These are phyloP conservation scores for Oncorhynchus gorbuscha DNA, from an alignment of 2,113 vertebrate species.

Conservation along the genomic window DNA sequence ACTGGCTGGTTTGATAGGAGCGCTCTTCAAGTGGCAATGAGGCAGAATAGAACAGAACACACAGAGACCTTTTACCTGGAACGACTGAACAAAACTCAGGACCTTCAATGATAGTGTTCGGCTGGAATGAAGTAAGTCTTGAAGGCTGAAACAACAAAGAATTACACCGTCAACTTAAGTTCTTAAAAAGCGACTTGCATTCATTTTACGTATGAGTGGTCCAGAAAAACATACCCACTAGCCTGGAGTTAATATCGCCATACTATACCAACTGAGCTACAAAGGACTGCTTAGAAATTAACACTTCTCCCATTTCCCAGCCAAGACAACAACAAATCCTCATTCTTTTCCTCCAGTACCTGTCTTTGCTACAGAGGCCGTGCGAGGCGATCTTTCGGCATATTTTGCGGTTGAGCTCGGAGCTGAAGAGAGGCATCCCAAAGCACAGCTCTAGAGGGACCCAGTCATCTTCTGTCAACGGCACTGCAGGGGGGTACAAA, in stretches of 20 bases:
- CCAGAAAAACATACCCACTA: no score
- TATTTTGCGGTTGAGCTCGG: conserved; percentile 91
- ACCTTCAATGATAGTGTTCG: conserved; percentile 77
- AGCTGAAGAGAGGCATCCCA: conserved; percentile 96
- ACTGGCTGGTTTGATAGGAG: no score
- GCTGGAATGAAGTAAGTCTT: conserved; percentile 77
- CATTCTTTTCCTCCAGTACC: conserved; percentile 63
- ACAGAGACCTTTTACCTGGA: conserved; percentile 66
- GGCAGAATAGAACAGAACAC: no score
- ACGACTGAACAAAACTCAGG: conserved; percentile 78
- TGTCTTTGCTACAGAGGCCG: conserved; percentile 90
- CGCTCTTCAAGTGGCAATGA: no score
- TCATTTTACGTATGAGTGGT: no score
- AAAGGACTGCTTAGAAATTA: not conserved
- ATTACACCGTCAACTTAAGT: not conserved
- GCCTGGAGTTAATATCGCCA: no score
- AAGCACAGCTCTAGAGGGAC: conserved; percentile 95
- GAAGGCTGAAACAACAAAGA: conserved; percentile 68
- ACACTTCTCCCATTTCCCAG: not conserved
- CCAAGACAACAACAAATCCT: not conserved
- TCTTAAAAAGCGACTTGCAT: no score
- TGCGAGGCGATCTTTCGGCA: conserved; percentile 93
- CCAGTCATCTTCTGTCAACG: conserved; percentile 86
- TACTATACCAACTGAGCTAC: no score
- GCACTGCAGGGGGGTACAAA: conserved; percentile 36